Conservation (phyloP, 2,113 vertebrate genomes). For the Ploceus nigricollis region DNA sequence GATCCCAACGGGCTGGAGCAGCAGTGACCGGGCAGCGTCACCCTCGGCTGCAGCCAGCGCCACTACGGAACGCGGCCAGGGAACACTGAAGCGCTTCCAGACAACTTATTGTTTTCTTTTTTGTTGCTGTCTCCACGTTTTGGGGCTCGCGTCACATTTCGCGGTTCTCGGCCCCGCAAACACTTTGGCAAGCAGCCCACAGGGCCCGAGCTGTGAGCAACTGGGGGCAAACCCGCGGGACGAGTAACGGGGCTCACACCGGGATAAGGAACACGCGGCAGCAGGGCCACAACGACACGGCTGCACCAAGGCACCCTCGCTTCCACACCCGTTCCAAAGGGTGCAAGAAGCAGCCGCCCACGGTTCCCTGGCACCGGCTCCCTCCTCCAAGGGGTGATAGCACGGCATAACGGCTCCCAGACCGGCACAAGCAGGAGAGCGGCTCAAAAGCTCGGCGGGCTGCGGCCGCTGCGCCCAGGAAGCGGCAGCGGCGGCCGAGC, state of each 20-base stretch:
- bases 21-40: background rate
- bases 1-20: background rate
- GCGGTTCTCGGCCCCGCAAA: background rate
- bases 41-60: background rate
- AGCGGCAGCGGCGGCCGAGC: background rate
- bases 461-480: background rate
- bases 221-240: accelerated
- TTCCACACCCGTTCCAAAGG: accelerated
- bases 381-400: accelerated
- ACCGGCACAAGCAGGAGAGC: background rate
- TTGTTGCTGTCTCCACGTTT: background rate
- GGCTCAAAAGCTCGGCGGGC: background rate
- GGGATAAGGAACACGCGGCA: too few species aligned
- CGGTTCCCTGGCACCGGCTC: accelerated
- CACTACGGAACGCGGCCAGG: background rate
- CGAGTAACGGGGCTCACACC: accelerated
- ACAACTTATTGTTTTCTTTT: background rate
- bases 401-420: background rate
- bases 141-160: too few species aligned
- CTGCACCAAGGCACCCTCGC: accelerated
- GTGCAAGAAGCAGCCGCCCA: accelerated
- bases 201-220: background rate
- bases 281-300: accelerated
- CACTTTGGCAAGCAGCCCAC: accelerated
- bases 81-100: accelerated